Evolutionary conservation across 2,888 invertebrate genomes (phyloP), one percentile per base, ranked within the genome.

Genomic region (Neoascia interrupta): DNA sequence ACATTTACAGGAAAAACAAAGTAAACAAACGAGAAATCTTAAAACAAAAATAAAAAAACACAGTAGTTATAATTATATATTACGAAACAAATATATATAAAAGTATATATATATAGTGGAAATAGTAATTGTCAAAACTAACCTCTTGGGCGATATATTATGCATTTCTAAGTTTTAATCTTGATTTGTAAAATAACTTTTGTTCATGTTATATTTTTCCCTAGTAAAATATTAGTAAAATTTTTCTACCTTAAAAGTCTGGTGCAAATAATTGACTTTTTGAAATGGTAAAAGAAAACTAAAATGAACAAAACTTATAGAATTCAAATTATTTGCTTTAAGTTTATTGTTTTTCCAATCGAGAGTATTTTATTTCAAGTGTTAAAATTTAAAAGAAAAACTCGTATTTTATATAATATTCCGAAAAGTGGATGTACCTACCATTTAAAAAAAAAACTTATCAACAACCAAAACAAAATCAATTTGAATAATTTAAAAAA

Each of bases 121-220:
- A 79, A 79, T 61, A 79, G 79, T 79, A 73, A 73, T 79, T 79
- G 66, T 73, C 66, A 79, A 31, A 79, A 41, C 61, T 79, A 73
- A 66, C 34, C 60, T 68, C 68, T 79, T 66, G 79, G 66, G 56
- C 61, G 60, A 60, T 58, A 54, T 41, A 49, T 58, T 39, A 56
- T 56, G 45, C 54, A 56, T 68, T 60, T 70, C 54, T 76, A 39
- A 64, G 58, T 76, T 76, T 45, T 64, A 51, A 36, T 58, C 18
- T 63, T 45, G 6, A 64, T 70, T 76, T 69, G n/a, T n/a, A 34
- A 58, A 39, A 15, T 3, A n/a, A 47, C 18, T 45, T 73, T 37
- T 49, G 60, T 73, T 66, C 10, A 26, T 11, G 51, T 36, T 54
- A 36, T 69, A 68, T 28, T 49, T 37, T 47, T 60, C 72, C 76